Base-by-base conservation (phyloP, 2,113 vertebrate species). In the Peromyscus californicus region DNA sequence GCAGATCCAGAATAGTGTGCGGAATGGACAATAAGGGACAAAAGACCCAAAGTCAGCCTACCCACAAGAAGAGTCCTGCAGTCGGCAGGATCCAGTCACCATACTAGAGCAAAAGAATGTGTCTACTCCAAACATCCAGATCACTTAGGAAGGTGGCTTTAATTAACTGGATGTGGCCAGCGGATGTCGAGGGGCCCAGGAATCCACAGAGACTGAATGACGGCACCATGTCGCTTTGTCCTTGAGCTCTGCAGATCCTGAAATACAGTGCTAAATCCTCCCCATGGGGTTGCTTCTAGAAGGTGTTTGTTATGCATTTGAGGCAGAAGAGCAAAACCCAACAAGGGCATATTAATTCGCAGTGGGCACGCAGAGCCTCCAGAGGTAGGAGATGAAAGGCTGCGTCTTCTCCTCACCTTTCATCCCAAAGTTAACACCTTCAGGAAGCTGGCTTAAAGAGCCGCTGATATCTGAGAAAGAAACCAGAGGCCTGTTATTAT, bases 371-470 rank as follows among this genome's bases (percentile, higher is more conserved):
- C 1, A 9, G 82, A 17, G 65, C 3, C 48, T 89, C 48, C 29
- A 5, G 89, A 70, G 61, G 61, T 1, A 8, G 1, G 11, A 67
- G 96, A 95, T 85, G 95, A 98, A 95, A 95, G 95, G 36, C 75
- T 0, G 7, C 3, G 1, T 42, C 26, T 42, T 45, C 36, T 74
- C 61, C 29, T 82, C 90, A 54, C 93, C 76, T 69, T 57, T 88
- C 39, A 94, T 85, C 92, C 93, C 16, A 9, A 45, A 92, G 93
- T 39, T 90, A 93, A 96, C 69, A 48, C 96, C 93, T 94, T 89
- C 61, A 89, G 95, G 94, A 97, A 96, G 93, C 88, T 9, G 96
- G 79, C 85, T 80, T 45, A 95, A 16, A 45, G 94, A 89, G 85
- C 78, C 3, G 59, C 97, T 91, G 95, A 84, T 82, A 65, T 69